Conservation (phyloP, 2,888 invertebrate genomes). For the Tuta absoluta region DNA sequence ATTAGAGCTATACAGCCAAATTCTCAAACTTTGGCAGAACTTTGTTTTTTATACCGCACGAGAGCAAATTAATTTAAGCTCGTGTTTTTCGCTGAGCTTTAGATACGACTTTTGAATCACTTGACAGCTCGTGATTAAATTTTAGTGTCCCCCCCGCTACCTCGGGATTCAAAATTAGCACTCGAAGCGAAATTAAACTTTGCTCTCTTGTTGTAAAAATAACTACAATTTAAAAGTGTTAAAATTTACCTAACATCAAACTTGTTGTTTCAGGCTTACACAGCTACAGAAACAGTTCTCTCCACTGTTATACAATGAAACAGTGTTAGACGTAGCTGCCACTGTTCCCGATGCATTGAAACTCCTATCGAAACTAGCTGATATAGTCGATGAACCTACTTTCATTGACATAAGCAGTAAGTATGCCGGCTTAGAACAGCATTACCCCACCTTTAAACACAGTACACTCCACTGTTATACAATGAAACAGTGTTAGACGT, state of each 20-base stretch:
- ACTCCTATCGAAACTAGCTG: conserved; percentile 75
- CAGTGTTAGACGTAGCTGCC: conserved; percentile 69
- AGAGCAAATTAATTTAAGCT: too few relatives aligned
- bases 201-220: too few relatives aligned
- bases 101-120: too few relatives aligned
- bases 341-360: conserved; percentile 76
- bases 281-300: conserved; percentile 66
- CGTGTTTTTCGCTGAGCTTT: too few relatives aligned
- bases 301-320: conserved; percentile 71
- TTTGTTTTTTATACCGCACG: too few relatives aligned
- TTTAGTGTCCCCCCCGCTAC: too few relatives aligned
- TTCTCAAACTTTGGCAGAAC: too few relatives aligned
- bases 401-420: conserved; percentile 76
- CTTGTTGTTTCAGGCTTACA: conserved; percentile 52
- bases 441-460: conserved; percentile 30
- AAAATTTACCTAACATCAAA: not conserved
- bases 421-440: conserved; percentile 34
- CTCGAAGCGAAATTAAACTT: too few relatives aligned
- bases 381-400: conserved; percentile 76
- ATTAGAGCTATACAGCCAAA: too few relatives aligned
- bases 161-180: too few relatives aligned
- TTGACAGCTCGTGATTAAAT: too few relatives aligned
- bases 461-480: conserved; percentile 69
- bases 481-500: conserved; percentile 74
- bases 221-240: conserved; percentile 1